Evolutionary conservation across 30 jellyfish, hydroid and myxozoan species (phyloP).

Genomic region (Turritopsis dohrnii): DNA sequence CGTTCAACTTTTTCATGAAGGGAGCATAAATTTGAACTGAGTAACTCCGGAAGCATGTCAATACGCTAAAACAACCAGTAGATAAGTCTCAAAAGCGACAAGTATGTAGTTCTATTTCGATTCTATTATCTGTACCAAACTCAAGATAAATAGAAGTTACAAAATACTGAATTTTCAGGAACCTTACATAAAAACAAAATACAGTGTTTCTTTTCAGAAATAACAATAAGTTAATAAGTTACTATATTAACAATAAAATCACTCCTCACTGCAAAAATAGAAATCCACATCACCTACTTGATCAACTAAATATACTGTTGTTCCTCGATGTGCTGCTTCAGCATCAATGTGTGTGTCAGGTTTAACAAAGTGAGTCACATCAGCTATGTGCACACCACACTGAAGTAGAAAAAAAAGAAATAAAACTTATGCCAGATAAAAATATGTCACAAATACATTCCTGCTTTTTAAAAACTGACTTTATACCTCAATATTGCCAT

Average conservation of each 20-base stretch:
- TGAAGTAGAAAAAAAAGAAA: conserved; percentile 5
- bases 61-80: conserved; percentile 53
- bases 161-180: no score
- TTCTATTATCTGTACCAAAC: no score
- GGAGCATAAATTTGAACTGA: conserved; percentile 96
- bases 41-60: conserved; percentile 98
- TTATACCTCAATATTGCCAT: conserved; percentile 88
- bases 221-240: not conserved
- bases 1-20: conserved; percentile 93
- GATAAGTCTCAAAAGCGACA: not conserved
- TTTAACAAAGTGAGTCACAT: conserved; percentile 92
- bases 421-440: not conserved
- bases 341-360: conserved; percentile 95
- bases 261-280: not conserved
- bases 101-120: not conserved
- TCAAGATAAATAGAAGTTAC: no score
- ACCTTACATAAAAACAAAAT: not conserved
- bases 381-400: conserved; percentile 99
- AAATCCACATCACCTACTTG: conserved; percentile 38
- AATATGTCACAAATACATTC: not conserved
- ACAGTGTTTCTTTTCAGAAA: not conserved
- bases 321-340: conserved; percentile 92
- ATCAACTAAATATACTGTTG: conserved; percentile 92
- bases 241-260: not conserved
- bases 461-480: not conserved